phyloP scores from a whole-genome alignment of 1,140 invertebrate genomes.

The Cyphomyrmex costatus region DNA sequence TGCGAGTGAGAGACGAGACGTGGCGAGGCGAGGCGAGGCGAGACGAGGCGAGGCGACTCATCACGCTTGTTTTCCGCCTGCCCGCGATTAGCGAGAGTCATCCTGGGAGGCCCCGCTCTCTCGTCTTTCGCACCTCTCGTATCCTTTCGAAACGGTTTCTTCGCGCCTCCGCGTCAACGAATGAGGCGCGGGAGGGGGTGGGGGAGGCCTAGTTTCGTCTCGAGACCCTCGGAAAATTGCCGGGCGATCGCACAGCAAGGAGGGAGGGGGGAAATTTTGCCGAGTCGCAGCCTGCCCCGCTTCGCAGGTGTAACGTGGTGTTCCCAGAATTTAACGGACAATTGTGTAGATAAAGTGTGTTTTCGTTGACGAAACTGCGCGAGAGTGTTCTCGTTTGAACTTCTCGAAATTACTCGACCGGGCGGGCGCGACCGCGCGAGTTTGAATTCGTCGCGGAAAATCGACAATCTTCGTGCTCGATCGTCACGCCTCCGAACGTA shows the following conservation, averaged over 20 bases:
- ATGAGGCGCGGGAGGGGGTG: background rate
- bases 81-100: constrained; percentile 81
- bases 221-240: constrained; percentile 19
- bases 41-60: constrained; percentile 78
- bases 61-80: constrained; percentile 83
- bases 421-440: no score
- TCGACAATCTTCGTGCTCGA: background rate
- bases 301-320: no score
- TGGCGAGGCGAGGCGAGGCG: background rate
- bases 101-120: constrained; percentile 79
- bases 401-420: no score
- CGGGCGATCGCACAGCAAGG: background rate
- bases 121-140: constrained; percentile 79
- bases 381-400: no score
- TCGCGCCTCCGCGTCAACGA: constrained; percentile 67
- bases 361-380: no score
- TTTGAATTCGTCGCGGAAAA: background rate
- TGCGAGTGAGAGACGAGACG: constrained; percentile 13
- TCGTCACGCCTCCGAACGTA: background rate
- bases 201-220: background rate
- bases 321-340: no score
- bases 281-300: no score
- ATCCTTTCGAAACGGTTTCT: constrained; percentile 80
- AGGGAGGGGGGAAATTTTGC: background rate
- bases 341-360: no score